Percentiles rank a stretch among this genome's conserved stretches.
phyloP scores from a whole-genome alignment of 2,797 vertebrate species.

The Gobio occitaniae region DNA sequence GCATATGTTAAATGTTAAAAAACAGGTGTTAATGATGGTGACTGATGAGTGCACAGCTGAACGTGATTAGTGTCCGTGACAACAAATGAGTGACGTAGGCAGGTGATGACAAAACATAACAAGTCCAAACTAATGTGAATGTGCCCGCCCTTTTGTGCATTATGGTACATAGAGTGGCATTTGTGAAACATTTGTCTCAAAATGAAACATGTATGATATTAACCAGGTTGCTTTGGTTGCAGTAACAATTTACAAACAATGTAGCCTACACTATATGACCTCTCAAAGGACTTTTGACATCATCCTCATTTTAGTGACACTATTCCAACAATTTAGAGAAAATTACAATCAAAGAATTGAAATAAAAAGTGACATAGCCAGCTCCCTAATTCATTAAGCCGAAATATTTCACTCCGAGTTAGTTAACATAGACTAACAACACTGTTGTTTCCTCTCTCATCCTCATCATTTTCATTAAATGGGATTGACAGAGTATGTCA shows the following conservation, averaged over 20 bases:
- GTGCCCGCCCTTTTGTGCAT: background rate
- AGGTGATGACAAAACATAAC: too few relatives aligned
- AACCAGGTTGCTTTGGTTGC: background rate
- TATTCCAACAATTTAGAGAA: background rate
- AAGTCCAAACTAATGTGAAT: too few relatives aligned
- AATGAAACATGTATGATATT: background rate
- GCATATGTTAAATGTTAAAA: too few relatives aligned
- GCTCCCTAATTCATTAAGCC: constrained; percentile 3
- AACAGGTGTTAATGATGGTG: too few relatives aligned
- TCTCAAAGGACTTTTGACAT: background rate
- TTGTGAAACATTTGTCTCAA: background rate
- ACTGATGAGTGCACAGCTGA: too few relatives aligned
- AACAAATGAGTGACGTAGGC: too few relatives aligned
- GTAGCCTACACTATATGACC: background rate
- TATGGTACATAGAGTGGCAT: background rate
- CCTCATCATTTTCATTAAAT: background rate
- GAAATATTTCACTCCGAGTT: constrained; percentile 17
- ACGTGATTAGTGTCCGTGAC: too few relatives aligned
- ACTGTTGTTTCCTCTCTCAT: constrained; percentile 8
- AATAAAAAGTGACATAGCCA: constrained; percentile 15
- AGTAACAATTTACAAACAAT: background rate
- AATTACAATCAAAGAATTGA: background rate
- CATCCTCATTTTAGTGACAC: background rate
- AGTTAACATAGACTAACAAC: constrained; percentile 21
- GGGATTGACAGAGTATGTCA: constrained; percentile 34